Base-by-base conservation (phyloP, 1,140 invertebrate genomes). In the Mamestra configurata region DNA sequence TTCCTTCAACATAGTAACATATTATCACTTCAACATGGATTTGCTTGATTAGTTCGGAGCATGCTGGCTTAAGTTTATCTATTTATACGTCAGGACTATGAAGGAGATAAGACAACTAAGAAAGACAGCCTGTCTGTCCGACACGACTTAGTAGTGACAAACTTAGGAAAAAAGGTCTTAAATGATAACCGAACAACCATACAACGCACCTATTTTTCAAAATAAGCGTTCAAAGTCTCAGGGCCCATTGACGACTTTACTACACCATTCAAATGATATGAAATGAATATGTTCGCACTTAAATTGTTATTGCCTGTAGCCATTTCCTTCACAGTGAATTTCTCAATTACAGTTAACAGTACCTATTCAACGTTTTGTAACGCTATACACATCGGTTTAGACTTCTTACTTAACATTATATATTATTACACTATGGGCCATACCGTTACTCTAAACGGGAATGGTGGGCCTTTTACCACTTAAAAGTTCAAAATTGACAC, bases 381-480 rank as follows among this genome's bases (percentile, higher is more conserved):
- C 40, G 68, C 46, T 51, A 71, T 71, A 71, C 31, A 49, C 20
- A 8, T 51, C 22, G 22, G 46, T 51, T 24, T 24, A 4, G 68
- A 8, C 11, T 71, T 53, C 24, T 31, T 72, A 55, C 3, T 27
- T 72, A n/a, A 70, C 43, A 70, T 49, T 49, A n/a, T 49, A 49
- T n/a, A n/a, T n/a, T n/a, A n/a, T 13, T 71, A 53, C 66, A 51
- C n/a, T 49, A 71, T 31, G 22, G 46, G 46, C 46, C 46, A 4
- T 27, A 57, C 68, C 68, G 68, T 71, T 71, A 71, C 46, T 35
- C 27, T 49, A 15, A 57, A 24, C 53, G 13, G 53, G 53, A 57
- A 55, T 24, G 4, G 53, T 24, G 10, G 22, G 20, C 53, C 22
- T 57, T 57, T 27, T 57, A 57, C 11, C 24, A 57, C 3, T 15